Base-by-base conservation (phyloP, 2,113 vertebrate species). In the Gobius niger region DNA sequence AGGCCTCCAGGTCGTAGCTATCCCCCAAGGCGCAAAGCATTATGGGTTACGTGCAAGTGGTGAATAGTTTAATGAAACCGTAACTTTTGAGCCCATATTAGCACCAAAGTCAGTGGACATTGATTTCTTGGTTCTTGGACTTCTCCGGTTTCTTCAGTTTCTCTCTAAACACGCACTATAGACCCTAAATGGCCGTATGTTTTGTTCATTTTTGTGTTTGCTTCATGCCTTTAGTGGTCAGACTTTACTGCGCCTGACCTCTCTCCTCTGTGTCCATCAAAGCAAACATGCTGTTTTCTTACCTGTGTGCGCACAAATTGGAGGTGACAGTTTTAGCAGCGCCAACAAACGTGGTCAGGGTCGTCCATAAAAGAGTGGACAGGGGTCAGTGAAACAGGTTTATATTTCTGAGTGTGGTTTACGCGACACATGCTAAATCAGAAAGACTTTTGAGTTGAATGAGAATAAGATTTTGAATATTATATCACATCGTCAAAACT, bases 401-500 rank as follows among this genome's bases (percentile, higher is more conserved):
- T 72, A 72, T 53, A 46, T 64, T 66, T 46, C 67, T 65, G 73
- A 40, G 82, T 74, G 68, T 74, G 65, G 60, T 63, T 75, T 63
- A 71, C 67, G 66, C 78, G 79, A 89, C 72, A 74, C 65, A 85
- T 71, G 72, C 63, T 82, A 64, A 81, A 78, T 19, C 75, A 82
- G 81, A 68, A 83, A 34, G 54, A 40, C 14, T 49, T 14, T 49
- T 49, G 47, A 15, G 13, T 49, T 49, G 4, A 49, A 14, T 49
- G 12, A 15, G 3, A 6, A 15, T 14, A 5, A 6, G 7, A 49
- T 49, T 13, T 34, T 34, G 0, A 34, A 34, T 34, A 34, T 34
- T 4, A 4, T 2, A 34, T 34, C 24, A 34, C 24, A 34, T 34
- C 5, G 24, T 34, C 24, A 34, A 0, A 34, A 34, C 24, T 34